Evolutionary conservation across 2,797 vertebrate species (phyloP).

Genomic region (Phalanger gymnotis): DNA sequence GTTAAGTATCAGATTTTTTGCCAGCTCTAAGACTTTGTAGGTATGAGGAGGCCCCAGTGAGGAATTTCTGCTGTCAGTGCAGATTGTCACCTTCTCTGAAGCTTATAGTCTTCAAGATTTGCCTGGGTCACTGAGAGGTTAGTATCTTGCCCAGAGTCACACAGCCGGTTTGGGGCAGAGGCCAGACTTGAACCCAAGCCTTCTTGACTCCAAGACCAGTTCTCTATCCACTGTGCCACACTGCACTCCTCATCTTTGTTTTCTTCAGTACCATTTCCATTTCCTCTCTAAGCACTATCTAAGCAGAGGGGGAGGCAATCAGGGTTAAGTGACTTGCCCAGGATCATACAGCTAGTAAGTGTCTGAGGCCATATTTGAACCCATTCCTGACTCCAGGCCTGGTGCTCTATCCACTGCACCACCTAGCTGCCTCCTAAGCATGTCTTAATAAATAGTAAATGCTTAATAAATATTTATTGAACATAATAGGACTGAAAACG

Average conservation of each 20-base stretch:
- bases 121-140: neutral
- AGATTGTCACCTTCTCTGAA: neutral
- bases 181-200: neutral
- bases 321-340: neutral
- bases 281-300: neutral
- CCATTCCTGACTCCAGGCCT: neutral
- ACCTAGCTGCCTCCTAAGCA: neutral
- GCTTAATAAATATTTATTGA: neutral
- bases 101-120: neutral
- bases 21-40: neutral
- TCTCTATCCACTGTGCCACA: neutral
- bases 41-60: neutral
- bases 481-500: neutral
- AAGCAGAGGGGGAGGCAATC: neutral
- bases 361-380: neutral
- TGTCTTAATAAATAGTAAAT: neutral
- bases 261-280: neutral
- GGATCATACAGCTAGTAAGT: neutral
- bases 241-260: neutral
- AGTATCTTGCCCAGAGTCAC: neutral
- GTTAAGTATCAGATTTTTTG: neutral
- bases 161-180: neutral
- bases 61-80: neutral
- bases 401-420: too few relatives aligned
- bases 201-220: neutral